phyloP scores from a whole-genome alignment of 2,113 vertebrate species.

The Kryptolebias marmoratus region DNA sequence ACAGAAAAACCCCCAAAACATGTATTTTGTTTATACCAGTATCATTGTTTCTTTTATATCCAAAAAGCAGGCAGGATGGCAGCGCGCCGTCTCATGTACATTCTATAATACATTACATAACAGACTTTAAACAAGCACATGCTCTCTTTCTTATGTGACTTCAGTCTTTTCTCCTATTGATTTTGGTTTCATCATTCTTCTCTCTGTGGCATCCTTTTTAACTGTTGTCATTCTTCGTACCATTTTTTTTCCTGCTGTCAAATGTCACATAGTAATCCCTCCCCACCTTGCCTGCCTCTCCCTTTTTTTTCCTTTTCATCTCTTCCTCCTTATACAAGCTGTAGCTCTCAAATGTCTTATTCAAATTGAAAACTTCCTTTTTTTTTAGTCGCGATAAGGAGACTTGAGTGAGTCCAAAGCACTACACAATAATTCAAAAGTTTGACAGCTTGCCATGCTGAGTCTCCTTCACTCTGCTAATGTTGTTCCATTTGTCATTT shows the following conservation, averaged over 20 bases:
- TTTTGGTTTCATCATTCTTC: constrained; percentile 52
- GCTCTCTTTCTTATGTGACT: constrained; percentile 33
- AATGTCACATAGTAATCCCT: constrained; percentile 65
- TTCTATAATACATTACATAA: constrained; percentile 45
- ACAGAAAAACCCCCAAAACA: background rate
- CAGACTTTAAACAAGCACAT: constrained; percentile 44
- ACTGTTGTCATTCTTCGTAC: constrained; percentile 46
- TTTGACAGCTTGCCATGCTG: constrained; percentile 44
- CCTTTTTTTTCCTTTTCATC: constrained; percentile 44
- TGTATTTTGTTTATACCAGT: background rate
- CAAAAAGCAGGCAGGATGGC: constrained; percentile 16
- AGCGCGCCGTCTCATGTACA: constrained; percentile 7
- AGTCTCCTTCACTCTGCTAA: constrained; percentile 33
- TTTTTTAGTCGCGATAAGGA: constrained; percentile 62
- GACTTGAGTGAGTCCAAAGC: constrained; percentile 51
- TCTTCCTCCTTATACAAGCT: constrained; percentile 48
- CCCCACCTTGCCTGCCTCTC: constrained; percentile 55
- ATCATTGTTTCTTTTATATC: background rate
- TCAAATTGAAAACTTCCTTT: constrained; percentile 68
- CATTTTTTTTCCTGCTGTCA: constrained; percentile 38
- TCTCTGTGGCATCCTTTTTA: constrained; percentile 39
- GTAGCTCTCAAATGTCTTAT: constrained; percentile 67
- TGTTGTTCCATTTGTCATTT: constrained; percentile 32
- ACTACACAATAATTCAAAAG: constrained; percentile 46
- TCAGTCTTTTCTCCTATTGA: constrained; percentile 34